Percentiles rank a stretch among this genome's conserved stretches.
These are phyloP conservation scores for Pectinophora gossypiella DNA, from an alignment of 1,140 invertebrate genomes.

Conservation along the genomic window DNA sequence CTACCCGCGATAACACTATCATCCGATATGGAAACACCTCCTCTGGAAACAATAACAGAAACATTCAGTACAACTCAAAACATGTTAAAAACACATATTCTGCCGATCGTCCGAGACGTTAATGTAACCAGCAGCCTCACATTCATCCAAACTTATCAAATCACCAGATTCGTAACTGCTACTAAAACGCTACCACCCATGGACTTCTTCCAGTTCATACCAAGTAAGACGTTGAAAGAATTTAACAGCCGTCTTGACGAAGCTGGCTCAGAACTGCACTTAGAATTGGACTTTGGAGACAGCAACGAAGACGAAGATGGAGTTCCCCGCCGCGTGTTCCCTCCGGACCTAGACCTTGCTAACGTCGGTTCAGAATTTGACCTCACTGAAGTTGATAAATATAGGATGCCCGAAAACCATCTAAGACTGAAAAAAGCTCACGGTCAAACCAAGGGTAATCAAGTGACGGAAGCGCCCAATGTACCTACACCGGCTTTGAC, in stretches of 20 bases:
- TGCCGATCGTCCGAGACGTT: constrained; percentile 84
- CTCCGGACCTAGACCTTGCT: constrained; percentile 78
- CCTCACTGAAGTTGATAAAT: constrained; percentile 81
- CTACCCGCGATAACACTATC: constrained; percentile 86
- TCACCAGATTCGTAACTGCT: constrained; percentile 89
- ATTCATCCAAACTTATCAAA: constrained; percentile 90
- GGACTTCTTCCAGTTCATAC: constrained; percentile 90
- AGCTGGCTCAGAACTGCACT: constrained; percentile 90
- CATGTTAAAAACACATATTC: constrained; percentile 89
- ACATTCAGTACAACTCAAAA: constrained; percentile 92
- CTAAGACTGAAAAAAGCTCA: constrained; percentile 78
- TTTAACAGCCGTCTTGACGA: constrained; percentile 91
- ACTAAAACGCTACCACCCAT: constrained; percentile 91
- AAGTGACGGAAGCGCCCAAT: constrained; percentile 65
- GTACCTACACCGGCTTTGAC: constrained; percentile 74
- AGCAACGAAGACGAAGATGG: constrained; percentile 84
- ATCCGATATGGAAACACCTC: constrained; percentile 84
- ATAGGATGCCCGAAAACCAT: constrained; percentile 72
- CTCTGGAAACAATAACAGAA: constrained; percentile 91
- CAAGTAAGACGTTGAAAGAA: constrained; percentile 91
- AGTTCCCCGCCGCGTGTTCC: constrained; percentile 78
- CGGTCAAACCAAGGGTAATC: constrained; percentile 69
- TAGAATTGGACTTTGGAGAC: constrained; percentile 90
- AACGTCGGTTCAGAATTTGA: constrained; percentile 83
- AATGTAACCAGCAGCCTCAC: constrained; percentile 85